Conservation (phyloP, 2,888 invertebrate genomes). For the Noctua janthina region DNA sequence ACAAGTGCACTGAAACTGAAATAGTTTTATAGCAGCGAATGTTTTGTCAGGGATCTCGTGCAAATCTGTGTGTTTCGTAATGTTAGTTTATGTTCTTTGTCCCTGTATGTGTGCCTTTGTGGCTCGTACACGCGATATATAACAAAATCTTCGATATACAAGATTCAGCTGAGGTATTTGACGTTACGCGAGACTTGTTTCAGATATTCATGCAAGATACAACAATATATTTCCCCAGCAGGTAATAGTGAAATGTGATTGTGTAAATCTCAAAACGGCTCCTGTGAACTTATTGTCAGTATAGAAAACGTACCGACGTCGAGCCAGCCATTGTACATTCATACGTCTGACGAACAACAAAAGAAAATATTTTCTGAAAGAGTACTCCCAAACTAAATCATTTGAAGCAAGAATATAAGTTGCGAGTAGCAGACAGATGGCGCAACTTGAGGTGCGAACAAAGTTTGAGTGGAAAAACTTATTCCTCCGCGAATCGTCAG, state of each 20-base stretch:
- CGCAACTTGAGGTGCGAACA: conserved; percentile 87
- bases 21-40: conserved; percentile 56
- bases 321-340: conserved; percentile 82
- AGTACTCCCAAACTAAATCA: conserved; percentile 88
- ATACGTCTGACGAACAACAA: conserved; percentile 82
- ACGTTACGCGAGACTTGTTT: conserved; percentile 33
- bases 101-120: conserved; percentile 19
- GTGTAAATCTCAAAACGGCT: conserved; percentile 67
- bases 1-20: conserved; percentile 55
- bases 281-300: conserved; percentile 72
- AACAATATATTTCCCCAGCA: conserved; percentile 49
- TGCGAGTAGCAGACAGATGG: conserved; percentile 83
- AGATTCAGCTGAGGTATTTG: conserved; percentile 23
- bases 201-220: conserved; percentile 43
- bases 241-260: conserved; percentile 64
- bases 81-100: conserved; percentile 36
- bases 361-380: conserved; percentile 88
- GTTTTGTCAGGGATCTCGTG: conserved; percentile 42
- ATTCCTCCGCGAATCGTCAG: conserved; percentile 82
- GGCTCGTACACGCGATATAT: background rate
- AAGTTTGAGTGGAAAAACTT: conserved; percentile 90
- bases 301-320: conserved; percentile 67
- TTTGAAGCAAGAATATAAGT: conserved; percentile 89
- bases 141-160: conserved; percentile 30
- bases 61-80: conserved; percentile 43